A percentile compares a stretch with the other conserved stretches of the same genome.
phyloP scores from a whole-genome alignment of 2,888 invertebrate genomes.

The Spodoptera picta region DNA sequence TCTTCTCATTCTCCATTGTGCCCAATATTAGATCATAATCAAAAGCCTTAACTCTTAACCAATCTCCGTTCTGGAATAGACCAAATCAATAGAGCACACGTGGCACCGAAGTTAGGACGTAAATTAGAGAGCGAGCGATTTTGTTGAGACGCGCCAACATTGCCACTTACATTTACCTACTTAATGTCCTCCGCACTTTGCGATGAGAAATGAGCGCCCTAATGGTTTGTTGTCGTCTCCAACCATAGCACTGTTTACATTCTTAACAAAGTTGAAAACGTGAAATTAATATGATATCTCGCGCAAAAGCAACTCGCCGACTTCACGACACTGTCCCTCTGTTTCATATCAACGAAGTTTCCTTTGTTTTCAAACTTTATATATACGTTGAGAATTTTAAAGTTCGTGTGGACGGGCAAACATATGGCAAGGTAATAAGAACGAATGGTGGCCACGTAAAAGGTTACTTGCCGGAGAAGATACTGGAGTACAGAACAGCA shows the following conservation, averaged over 20 bases:
- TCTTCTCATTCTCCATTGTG: conserved; percentile 23
- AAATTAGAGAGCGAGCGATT: conserved; percentile 69
- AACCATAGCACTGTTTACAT: conserved; percentile 43
- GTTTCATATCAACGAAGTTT: conserved; percentile 40
- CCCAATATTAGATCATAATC: conserved; percentile 47
- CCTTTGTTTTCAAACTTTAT: conserved; percentile 35
- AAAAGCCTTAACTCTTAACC: conserved; percentile 43
- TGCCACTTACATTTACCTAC: conserved; percentile 60
- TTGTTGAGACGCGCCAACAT: conserved; percentile 57
- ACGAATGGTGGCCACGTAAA: conserved; percentile 58
- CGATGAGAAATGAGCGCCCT: conserved; percentile 66
- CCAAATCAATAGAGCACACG: conserved; percentile 74
- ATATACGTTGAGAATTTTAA: conserved; percentile 43
- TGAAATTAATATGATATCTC: conserved; percentile 61
- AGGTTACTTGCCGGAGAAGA: conserved; percentile 58
- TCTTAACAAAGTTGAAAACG: conserved; percentile 57
- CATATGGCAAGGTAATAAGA: conserved; percentile 57
- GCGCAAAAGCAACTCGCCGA: conserved; percentile 36
- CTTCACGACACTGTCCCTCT: conserved; percentile 39
- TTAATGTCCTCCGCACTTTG: conserved; percentile 68
- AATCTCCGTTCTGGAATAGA: conserved; percentile 44
- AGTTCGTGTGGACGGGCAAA: conserved; percentile 38
- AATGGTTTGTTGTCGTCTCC: conserved; percentile 66
- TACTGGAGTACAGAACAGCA: conserved; percentile 56
- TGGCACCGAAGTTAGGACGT: conserved; percentile 67